These are phyloP conservation scores for Crenichthys baileyi DNA, from an alignment of 2,797 vertebrate genomes.

Conservation along the genomic window DNA sequence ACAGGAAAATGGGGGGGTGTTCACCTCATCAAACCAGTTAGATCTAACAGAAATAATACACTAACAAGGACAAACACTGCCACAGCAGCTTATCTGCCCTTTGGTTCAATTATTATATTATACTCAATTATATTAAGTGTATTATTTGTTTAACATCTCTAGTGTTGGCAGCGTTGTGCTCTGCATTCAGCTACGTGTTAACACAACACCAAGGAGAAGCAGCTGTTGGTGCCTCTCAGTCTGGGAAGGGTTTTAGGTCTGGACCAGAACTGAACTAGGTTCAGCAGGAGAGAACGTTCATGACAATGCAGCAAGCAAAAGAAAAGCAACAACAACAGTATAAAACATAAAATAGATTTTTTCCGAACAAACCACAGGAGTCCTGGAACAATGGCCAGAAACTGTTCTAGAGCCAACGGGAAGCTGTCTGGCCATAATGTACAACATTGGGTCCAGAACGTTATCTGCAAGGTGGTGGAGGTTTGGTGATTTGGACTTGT, in stretches of 20 bases:
- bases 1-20: background rate
- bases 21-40: background rate
- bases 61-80: background rate
- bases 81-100: background rate
- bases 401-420: background rate
- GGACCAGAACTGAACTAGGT: background rate
- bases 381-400: background rate
- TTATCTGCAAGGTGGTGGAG: background rate
- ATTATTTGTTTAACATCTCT: too few relatives aligned
- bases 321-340: background rate
- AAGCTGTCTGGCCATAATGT: background rate
- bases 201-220: too few relatives aligned
- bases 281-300: background rate
- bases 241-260: too few relatives aligned
- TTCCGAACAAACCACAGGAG: background rate
- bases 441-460: background rate
- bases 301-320: background rate
- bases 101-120: background rate
- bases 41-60: background rate
- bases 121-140: background rate
- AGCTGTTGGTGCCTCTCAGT: too few relatives aligned
- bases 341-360: background rate
- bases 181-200: too few relatives aligned
- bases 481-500: background rate
- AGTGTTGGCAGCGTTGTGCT: too few relatives aligned